Evolutionary conservation across 2,888 invertebrate genomes (phyloP).

Genomic region (Torymus auratus): DNA sequence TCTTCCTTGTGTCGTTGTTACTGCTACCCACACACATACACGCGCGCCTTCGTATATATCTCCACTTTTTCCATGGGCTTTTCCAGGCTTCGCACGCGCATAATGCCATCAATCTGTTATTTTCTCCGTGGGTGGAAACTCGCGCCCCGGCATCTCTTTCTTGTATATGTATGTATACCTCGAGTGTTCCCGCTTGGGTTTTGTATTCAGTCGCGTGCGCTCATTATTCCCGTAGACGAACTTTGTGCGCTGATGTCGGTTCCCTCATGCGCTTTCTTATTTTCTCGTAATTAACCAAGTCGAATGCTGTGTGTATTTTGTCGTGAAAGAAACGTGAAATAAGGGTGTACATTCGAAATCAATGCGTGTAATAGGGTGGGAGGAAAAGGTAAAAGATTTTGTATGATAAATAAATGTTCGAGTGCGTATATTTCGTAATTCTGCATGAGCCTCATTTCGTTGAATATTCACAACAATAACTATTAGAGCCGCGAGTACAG

Average conservation of each 20-base stretch:
- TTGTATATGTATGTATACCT: slow-evolving; percentile 11
- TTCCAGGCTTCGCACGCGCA: slow-evolving; percentile 37
- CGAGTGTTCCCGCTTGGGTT: slow-evolving; percentile 27
- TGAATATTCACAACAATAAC: no score
- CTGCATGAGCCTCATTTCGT: no score
- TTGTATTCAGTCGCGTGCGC: slow-evolving; percentile 25
- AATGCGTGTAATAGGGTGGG: no score
- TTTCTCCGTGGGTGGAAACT: slow-evolving; percentile 57
- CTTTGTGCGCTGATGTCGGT: slow-evolving; percentile 19
- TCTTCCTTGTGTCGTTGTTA: slow-evolving; percentile 17
- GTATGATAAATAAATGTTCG: no score
- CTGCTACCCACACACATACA: background rate
- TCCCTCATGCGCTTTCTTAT: background rate
- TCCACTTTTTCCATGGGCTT: slow-evolving; percentile 47
- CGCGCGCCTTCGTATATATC: slow-evolving; percentile 28
- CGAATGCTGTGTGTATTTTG: no score
- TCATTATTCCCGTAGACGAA: slow-evolving; percentile 10
- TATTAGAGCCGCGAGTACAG: background rate
- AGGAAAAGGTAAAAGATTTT: no score
- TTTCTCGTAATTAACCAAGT: no score
- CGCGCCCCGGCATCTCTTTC: background rate
- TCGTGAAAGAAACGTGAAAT: no score
- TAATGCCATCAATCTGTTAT: slow-evolving; percentile 59
- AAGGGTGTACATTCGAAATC: no score
- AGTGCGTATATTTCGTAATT: no score